Conservation (phyloP, 2,113 vertebrate genomes). For the Epinephelus cyanopodus region DNA sequence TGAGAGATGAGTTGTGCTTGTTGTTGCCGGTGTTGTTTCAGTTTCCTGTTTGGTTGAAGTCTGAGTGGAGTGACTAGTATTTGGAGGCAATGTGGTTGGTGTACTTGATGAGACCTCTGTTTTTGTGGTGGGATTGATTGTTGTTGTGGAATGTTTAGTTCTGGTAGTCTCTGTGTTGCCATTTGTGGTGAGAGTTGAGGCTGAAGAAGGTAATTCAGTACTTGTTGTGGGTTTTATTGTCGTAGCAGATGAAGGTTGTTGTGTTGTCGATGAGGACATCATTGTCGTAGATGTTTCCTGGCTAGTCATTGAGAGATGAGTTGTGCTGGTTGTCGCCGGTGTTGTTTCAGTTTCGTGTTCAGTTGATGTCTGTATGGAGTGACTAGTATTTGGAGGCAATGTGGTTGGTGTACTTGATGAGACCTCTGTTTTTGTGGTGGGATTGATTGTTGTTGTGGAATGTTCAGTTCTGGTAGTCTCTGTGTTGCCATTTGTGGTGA, state of each 20-base stretch:
- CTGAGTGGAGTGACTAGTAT: not conserved
- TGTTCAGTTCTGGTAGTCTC: too few species aligned
- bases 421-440: too few species aligned
- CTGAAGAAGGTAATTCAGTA: not conserved
- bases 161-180: rapidly evolving
- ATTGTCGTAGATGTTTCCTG: not conserved
- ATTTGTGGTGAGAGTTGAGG: not conserved
- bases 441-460: too few species aligned
- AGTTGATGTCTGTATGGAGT: too few species aligned
- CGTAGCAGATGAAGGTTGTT: not conserved
- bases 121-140: rapidly evolving
- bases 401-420: too few species aligned
- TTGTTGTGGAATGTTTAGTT: not conserved
- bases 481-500: too few species aligned
- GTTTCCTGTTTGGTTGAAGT: not conserved
- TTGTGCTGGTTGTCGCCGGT: too few species aligned
- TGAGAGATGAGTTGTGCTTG: not conserved
- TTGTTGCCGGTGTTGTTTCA: not conserved
- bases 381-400: too few species aligned
- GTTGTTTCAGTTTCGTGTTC: too few species aligned
- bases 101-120: rapidly evolving
- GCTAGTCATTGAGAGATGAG: too few species aligned
- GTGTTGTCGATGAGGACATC: rapidly evolving
- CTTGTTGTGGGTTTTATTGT: rapidly evolving
- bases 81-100: not conserved